These are phyloP conservation scores for Nemurella pictetii DNA, from an alignment of 2,888 invertebrate species.

Conservation along the genomic window DNA sequence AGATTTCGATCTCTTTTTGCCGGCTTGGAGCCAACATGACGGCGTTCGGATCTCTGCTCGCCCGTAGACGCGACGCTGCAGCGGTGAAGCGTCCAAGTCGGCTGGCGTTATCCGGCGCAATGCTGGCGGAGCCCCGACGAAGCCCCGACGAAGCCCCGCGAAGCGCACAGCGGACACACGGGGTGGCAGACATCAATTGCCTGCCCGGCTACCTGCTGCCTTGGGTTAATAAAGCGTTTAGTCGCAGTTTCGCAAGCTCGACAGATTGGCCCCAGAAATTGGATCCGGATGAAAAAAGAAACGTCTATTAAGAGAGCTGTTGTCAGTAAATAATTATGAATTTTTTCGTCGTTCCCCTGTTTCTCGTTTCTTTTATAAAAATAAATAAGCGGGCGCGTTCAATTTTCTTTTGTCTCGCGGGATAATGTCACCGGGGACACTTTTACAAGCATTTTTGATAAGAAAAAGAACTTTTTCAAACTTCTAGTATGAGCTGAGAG, in stretches of 20 bases:
- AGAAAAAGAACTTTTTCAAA: background rate
- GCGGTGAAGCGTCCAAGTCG: too few species aligned
- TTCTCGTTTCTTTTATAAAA: too few species aligned
- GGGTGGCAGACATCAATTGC: background rate
- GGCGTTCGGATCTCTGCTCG: background rate
- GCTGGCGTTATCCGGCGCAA: background rate
- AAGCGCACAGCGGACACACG: too few species aligned
- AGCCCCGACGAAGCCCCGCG: too few species aligned
- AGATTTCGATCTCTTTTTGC: background rate
- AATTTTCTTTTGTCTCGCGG: background rate
- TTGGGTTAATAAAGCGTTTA: background rate
- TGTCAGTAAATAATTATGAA: background rate
- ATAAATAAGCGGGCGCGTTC: background rate
- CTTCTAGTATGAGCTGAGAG: background rate
- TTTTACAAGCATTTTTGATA: background rate
- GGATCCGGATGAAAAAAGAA: background rate
- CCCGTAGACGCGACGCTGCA: background rate
- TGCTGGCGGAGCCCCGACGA: too few species aligned
- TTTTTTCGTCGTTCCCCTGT: background rate
- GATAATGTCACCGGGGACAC: background rate
- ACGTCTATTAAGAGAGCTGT: background rate
- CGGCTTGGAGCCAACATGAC: background rate
- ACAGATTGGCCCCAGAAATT: background rate
- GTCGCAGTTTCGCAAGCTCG: background rate
- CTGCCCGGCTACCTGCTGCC: background rate